Percentiles rank a stretch among this genome's conserved stretches.
Evolutionary conservation across 2,888 invertebrate genomes (phyloP).

Genomic region (Hemaris fuciformis): DNA sequence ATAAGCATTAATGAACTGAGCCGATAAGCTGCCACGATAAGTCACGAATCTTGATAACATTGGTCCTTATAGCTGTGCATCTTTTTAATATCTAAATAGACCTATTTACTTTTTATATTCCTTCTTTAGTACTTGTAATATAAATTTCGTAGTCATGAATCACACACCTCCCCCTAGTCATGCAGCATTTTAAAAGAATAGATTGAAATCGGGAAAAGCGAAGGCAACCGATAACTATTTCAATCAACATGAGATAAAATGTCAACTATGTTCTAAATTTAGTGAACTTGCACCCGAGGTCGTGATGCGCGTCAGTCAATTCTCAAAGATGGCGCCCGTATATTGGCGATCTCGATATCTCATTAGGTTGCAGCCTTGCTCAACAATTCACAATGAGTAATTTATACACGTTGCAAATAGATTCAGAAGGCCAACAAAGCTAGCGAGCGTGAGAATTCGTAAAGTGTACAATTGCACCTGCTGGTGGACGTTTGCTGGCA

Average conservation of each 20-base stretch:
- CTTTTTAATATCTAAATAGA: too few species aligned
- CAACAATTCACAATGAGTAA: constrained; percentile 61
- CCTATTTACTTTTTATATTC: not conserved
- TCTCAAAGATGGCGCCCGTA: constrained; percentile 67
- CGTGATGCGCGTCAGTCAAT: constrained; percentile 60
- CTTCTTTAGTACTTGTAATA: not conserved
- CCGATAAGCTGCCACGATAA: constrained; percentile 1
- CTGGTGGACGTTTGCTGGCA: constrained; percentile 15
- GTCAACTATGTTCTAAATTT: constrained; percentile 62
- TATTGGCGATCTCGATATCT: constrained; percentile 58
- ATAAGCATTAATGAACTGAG: constrained; percentile 2
- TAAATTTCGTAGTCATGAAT: not conserved
- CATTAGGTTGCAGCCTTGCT: constrained; percentile 62
- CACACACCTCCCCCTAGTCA: not conserved
- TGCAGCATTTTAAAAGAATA: not conserved
- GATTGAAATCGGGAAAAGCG: not conserved
- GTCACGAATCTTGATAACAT: constrained; percentile 5
- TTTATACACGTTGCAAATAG: constrained; percentile 50
- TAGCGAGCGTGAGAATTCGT: constrained; percentile 49
- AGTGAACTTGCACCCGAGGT: constrained; percentile 65
- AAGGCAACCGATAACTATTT: constrained; percentile 19
- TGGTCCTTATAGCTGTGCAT: not conserved
- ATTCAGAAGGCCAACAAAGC: constrained; percentile 54
- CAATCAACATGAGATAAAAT: constrained; percentile 36
- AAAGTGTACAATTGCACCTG: constrained; percentile 24